Evolutionary conservation across 2,888 invertebrate genomes (phyloP), one percentile per base, ranked within the genome.

Genomic region (Agriopis leucophaearia): DNA sequence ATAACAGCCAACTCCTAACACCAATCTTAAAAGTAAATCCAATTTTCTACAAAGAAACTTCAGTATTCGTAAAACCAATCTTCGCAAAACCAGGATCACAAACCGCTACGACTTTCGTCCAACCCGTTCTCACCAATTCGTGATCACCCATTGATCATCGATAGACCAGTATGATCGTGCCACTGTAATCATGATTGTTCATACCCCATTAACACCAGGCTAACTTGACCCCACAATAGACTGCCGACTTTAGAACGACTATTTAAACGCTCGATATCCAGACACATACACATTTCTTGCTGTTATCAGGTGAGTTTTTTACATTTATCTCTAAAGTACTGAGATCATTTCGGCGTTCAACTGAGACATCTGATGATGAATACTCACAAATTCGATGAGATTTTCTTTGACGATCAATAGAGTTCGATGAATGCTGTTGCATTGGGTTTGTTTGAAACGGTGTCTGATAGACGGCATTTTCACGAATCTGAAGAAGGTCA

Each of bases 221-320:
- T n/a, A 44, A 7, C 13, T 4, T 12, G 47, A 58, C 47, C 47
- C 38, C 45, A 45, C 35, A 35, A 8, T 44, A 35, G 35, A 45
- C 9, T 13, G 42, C 8, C 16, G 18, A 48, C 9, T 48, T 16
- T 9, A 10, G 9, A 27, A 48, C 48, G 18, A n/a, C n/a, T n/a
- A n/a, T n/a, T 27, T 35, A 73, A 71, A 76, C 78, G 74, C 68
- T 68, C 56, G 68, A 68, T 18, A 68, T 56, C 68, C 64, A 64
- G 45, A 69, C 44, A 38, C 68, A 64, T 0, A 60, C 64, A 45
- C 15, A 69, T 55, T 55, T 59, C 16, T 63, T 54, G 16, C 16
- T 54, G 8, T 8, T 8, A 15, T 16, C n/a, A 36, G 48, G 18
- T 13, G 18, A 50, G 13, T 5, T 36, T 47, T 45, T 36, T 4